Base-by-base conservation (phyloP, 2,888 invertebrate genomes). In the Tipula confusa region DNA sequence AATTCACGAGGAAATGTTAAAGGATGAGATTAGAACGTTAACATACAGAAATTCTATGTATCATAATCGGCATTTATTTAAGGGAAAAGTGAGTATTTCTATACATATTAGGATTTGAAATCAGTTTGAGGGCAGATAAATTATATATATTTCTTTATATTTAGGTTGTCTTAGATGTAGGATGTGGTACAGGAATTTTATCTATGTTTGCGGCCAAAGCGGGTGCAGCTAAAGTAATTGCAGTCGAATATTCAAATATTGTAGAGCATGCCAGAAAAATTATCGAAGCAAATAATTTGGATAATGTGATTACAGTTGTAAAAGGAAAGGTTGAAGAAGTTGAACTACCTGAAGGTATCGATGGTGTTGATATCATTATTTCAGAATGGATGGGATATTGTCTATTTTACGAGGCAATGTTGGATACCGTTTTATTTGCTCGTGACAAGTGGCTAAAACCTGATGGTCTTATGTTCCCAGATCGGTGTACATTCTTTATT, bases 171-270 rank as follows among this genome's bases (percentile, higher is more conserved):
- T 91, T 99, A 86, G 99, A 99, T 89, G 97, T 99, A 86, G 99
- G 99, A 9, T 99, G 99, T 88, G 99, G 99, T 9, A 99, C 99
- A 0, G 99, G 99, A 79, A 99, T 99, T 87, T 91, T 99, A 83
- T 98, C 98, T 36, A 99, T 99, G 99, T 99, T 99, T 91, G 99
- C 99, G 31, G 99, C 99, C 0, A 98, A 98, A 90, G 98, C 99
- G 2, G 99, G 99, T 9, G 99, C 99, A 0, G 92, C 95, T 3
- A 94, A 94, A 89, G 99, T 99, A 0, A 95, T 98, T 87, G 99
- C 98, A 83, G 96, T 99, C 43, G 99, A 99, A 89, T 99, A 98
- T 90, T 99, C 99, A 11, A 98, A 98, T 90, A 99, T 99, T 87
- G 97, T 99, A 15, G 97, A 98, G 88, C 98, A 99, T 88, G 99